Percentiles rank a stretch among this genome's conserved stretches.
These are phyloP conservation scores for Procavia capensis DNA, from an alignment of 2,113 vertebrate genomes.

Conservation along the genomic window DNA sequence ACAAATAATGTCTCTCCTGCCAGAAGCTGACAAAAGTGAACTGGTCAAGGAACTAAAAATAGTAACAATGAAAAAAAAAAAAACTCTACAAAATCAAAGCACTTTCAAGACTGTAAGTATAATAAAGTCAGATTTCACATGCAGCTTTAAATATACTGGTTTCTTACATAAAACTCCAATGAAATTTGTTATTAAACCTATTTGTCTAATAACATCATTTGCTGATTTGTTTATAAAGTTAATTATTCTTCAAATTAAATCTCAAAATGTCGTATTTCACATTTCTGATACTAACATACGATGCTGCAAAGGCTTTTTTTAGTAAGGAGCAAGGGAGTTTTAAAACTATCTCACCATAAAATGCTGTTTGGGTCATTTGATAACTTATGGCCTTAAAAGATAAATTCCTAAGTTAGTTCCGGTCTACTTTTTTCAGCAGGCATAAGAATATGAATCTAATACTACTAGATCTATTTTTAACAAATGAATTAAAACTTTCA, in stretches of 20 bases:
- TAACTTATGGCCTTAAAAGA: neutral
- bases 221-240: neutral
- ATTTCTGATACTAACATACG: neutral
- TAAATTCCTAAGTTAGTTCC: constrained; percentile 13
- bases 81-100: neutral
- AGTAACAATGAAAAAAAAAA: neutral
- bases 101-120: neutral
- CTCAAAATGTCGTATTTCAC: neutral
- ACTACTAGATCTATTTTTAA: neutral
- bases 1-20: neutral
- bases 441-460: neutral
- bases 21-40: too few species aligned
- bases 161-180: neutral
- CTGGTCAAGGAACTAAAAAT: neutral
- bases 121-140: neutral
- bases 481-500: neutral
- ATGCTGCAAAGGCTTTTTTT: neutral
- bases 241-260: constrained; percentile 38
- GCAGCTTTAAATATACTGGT: constrained; percentile 3
- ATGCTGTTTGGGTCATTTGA: neutral
- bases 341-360: constrained; percentile 10
- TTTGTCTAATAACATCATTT: neutral
- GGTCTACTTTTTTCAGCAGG: neutral
- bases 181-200: neutral
- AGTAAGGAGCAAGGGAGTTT: neutral